Conservation (phyloP, 2,113 vertebrate genomes). For the Pyxicephalus adspersus region DNA sequence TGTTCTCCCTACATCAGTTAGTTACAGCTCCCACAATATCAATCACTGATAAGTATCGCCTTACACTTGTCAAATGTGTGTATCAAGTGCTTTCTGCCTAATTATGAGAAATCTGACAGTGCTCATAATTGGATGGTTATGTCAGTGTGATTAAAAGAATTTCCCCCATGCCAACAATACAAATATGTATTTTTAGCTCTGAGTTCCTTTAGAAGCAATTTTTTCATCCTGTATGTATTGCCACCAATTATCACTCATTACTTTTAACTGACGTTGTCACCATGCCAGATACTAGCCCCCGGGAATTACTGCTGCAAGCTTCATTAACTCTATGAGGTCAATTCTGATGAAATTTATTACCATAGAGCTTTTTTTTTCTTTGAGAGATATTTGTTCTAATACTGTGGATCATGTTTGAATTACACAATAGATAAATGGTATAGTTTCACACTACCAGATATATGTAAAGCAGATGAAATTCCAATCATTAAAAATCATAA, state of each 20-base stretch:
- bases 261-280: slow-evolving; percentile 39
- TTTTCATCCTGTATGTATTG: slow-evolving; percentile 6
- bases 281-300: slow-evolving; percentile 12
- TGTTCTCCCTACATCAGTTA: too few relatives aligned
- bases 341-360: slow-evolving; percentile 14
- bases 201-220: background rate
- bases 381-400: background rate
- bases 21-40: too few relatives aligned
- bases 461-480: too few relatives aligned
- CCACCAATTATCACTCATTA: slow-evolving; percentile 35
- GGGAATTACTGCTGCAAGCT: slow-evolving; percentile 26
- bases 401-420: background rate
- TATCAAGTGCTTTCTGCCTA: background rate
- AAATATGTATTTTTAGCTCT: slow-evolving; percentile 31
- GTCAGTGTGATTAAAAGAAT: slow-evolving; percentile 3
- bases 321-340: slow-evolving; percentile 33
- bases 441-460: too few relatives aligned
- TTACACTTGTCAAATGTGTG: background rate
- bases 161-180: background rate
- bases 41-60: too few relatives aligned
- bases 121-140: background rate
- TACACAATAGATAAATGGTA: background rate
- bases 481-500: too few relatives aligned
- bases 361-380: background rate
- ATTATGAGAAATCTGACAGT: background rate